A percentile compares a stretch with the other conserved stretches of the same genome.
Evolutionary conservation across 2,797 vertebrate species (phyloP).

Genomic region (Todus mexicanus): DNA sequence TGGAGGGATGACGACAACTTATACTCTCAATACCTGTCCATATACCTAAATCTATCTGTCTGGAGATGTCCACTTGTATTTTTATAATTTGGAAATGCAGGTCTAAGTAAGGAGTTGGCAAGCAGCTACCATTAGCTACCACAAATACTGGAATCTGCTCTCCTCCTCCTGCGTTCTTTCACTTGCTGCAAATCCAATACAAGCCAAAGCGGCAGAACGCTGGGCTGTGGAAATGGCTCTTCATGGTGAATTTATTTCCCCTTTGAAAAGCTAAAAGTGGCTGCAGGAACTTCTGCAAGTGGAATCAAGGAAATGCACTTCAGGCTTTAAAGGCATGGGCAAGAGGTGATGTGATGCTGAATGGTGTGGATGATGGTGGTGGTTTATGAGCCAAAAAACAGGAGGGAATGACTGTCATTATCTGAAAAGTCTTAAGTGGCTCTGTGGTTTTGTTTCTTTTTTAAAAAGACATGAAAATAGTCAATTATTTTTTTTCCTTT

Average conservation of each 20-base stretch:
- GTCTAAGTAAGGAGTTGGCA: neutral
- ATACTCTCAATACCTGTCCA: rapidly evolving
- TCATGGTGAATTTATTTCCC: neutral
- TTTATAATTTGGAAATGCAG: neutral
- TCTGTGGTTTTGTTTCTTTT: neutral
- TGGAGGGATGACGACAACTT: neutral
- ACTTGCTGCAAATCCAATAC: neutral
- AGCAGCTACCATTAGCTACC: neutral
- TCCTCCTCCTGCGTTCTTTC: neutral
- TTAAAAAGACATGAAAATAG: neutral
- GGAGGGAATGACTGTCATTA: neutral
- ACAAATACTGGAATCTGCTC: neutral
- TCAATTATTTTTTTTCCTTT: neutral
- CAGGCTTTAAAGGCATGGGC: neutral
- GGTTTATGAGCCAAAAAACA: neutral
- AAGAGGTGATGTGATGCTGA: neutral
- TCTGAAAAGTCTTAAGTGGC: neutral
- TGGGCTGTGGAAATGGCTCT: neutral
- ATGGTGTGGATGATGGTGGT: neutral
- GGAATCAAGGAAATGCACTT: neutral
- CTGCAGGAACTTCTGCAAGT: neutral
- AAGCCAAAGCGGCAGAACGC: neutral
- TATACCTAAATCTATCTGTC: neutral
- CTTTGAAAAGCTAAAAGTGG: neutral
- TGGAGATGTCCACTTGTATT: neutral